These are phyloP conservation scores for Musca vetustissima DNA, from an alignment of 1,140 invertebrate genomes.

Conservation along the genomic window DNA sequence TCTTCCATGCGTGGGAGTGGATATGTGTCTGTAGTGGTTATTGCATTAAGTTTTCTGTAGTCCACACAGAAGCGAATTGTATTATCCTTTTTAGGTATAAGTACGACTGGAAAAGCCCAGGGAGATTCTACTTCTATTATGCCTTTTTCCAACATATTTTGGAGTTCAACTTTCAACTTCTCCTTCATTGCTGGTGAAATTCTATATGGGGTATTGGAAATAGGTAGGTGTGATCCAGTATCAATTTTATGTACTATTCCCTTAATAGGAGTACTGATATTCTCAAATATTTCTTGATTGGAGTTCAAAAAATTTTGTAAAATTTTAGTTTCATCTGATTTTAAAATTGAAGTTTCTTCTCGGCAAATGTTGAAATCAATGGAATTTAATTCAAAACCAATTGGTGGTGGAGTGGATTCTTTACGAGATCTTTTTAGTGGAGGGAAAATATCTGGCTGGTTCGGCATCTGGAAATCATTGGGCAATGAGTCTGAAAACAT, in stretches of 20 bases:
- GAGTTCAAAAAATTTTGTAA: too few species aligned
- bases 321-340: background rate
- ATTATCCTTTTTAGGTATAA: constrained; percentile 36
- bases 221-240: constrained; percentile 3
- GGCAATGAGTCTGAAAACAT: background rate
- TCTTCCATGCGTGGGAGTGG: constrained; percentile 57
- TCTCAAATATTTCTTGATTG: background rate
- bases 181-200: constrained; percentile 30
- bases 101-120: constrained; percentile 49
- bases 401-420: background rate
- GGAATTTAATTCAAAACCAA: background rate
- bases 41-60: constrained; percentile 40
- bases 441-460: background rate
- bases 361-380: background rate
- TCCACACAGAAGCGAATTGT: constrained; percentile 33
- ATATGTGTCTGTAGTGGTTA: constrained; percentile 47
- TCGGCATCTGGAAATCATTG: background rate
- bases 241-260: constrained; percentile 7
- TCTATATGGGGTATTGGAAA: constrained; percentile 29
- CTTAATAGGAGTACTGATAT: background rate
- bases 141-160: constrained; percentile 43
- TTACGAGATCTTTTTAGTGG: background rate
- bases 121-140: constrained; percentile 53
- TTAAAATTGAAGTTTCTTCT: background rate
- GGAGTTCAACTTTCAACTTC: constrained; percentile 29